Conservation (phyloP, 2,888 invertebrate genomes). For the Sepioteuthis lessoniana region DNA sequence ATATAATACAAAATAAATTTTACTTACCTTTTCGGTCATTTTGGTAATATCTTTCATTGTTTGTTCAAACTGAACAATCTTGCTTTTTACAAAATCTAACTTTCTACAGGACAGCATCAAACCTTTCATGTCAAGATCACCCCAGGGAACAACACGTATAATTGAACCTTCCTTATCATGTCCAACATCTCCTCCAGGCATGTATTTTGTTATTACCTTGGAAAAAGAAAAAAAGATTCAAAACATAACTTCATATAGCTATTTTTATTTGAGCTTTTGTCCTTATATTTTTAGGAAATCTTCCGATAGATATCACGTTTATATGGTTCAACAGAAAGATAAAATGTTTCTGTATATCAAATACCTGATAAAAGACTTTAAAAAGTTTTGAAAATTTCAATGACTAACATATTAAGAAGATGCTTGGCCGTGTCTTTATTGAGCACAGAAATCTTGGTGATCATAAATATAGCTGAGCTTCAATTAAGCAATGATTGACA, state of each 20-base stretch:
- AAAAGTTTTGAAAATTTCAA: too few species aligned
- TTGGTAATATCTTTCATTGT: slow-evolving; percentile 69
- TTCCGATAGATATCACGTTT: too few species aligned
- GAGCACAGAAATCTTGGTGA: too few species aligned
- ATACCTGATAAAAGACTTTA: too few species aligned
- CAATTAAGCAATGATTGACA: too few species aligned
- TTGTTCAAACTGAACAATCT: slow-evolving; percentile 70
- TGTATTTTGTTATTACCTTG: slow-evolving; percentile 71
- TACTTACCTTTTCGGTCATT: slow-evolving; percentile 69
- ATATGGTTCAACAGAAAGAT: too few species aligned
- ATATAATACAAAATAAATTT: neutral
- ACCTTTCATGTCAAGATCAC: slow-evolving; percentile 74
- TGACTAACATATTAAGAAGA: too few species aligned
- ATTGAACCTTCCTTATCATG: slow-evolving; percentile 73
- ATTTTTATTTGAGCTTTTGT: too few species aligned
- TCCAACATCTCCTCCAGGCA: slow-evolving; percentile 72
- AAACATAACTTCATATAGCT: neutral
- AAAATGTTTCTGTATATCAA: too few species aligned
- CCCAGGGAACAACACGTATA: slow-evolving; percentile 71
- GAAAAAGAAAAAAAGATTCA: neutral
- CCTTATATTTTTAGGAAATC: too few species aligned
- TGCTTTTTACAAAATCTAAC: slow-evolving; percentile 71
- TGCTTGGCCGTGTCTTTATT: too few species aligned
- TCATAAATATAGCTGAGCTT: too few species aligned
- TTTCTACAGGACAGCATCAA: slow-evolving; percentile 71